Conservation (phyloP, 2,888 invertebrate genomes). For the Matsumyia berberina region DNA sequence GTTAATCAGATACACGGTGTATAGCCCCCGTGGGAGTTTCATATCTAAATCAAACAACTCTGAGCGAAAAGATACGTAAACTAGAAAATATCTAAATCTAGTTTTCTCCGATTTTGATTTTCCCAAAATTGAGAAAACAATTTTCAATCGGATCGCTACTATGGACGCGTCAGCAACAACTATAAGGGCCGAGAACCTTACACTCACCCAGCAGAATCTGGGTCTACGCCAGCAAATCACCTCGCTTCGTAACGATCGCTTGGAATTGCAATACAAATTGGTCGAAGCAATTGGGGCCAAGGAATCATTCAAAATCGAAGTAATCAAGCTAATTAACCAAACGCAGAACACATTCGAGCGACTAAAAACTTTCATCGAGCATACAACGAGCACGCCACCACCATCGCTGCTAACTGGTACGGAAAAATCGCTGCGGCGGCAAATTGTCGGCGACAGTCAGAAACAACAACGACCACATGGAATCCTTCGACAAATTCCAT, state of each 20-base stretch:
- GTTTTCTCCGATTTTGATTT: constrained; percentile 25
- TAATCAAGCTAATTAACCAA: constrained; percentile 68
- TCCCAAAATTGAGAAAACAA: constrained; percentile 6
- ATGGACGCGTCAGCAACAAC: constrained; percentile 16
- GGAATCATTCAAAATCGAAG: constrained; percentile 69
- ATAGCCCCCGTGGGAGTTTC: constrained; percentile 10
- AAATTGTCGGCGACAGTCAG: constrained; percentile 30
- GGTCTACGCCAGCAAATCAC: constrained; percentile 44
- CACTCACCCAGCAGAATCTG: constrained; percentile 50
- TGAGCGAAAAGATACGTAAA: constrained; percentile 7
- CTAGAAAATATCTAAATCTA: background rate
- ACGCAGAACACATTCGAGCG: constrained; percentile 66
- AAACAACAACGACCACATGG: constrained; percentile 11
- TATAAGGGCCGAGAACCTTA: constrained; percentile 17
- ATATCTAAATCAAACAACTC: constrained; percentile 21
- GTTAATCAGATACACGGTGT: constrained; percentile 13
- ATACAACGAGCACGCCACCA: constrained; percentile 70
- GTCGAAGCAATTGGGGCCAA: constrained; percentile 57
- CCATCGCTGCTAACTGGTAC: constrained; percentile 32
- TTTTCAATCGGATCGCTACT: constrained; percentile 3
- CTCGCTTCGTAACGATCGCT: constrained; percentile 44
- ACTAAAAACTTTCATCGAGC: constrained; percentile 65
- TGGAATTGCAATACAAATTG: constrained; percentile 43
- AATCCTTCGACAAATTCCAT: constrained; percentile 50
- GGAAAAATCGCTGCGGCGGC: constrained; percentile 51